Base-by-base conservation (phyloP, 2,113 vertebrate genomes). In the Centropristis striata region DNA sequence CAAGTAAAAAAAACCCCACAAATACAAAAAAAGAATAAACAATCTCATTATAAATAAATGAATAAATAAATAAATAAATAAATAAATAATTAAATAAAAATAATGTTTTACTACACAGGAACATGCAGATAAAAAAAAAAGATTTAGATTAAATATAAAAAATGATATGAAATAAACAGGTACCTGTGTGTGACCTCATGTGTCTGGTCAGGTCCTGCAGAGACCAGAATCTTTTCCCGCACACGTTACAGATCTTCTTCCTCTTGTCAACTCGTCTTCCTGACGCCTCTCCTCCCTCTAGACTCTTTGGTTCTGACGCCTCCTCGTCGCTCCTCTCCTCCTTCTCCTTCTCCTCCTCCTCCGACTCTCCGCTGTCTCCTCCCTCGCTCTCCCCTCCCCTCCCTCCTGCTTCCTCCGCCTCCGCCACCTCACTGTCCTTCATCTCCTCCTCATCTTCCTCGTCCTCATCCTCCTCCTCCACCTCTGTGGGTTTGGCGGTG, bases 151-250 rank as follows among this genome's bases (percentile, higher is more conserved):
- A 14, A 15, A 44, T 44, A 2, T 13, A 44, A 14, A 44, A 13
- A 44, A 13, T 8, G 2, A 44, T 3, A 18, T 10, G 4, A 2
- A 6, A 47, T 18, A 10, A 47, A 47, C 37, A 10, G 0, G 0
- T 94, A 99, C 98, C 98, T 94, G 98, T 99, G 92, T 99, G 98
- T 23, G 98, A 99, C 86, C 98, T 91, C 96, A 98, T 99, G 92
- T 99, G 98, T 73, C 98, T 90, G 0, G 98, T 99, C 90, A 99
- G 95, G 92, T 99, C 98, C 93, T 99, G 98, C 83, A 99, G 96
- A 18, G 98, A 99, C 98, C 98, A 99, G 95, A 99, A 99, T 39
- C 98, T 93, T 86, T 99, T 99, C 69, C 94, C 96, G 80, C 98
- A 99, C 59, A 99, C 97, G 10, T 90, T 96, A 89, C 98, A 99